Percentiles rank a stretch among this genome's conserved stretches.
Conservation (phyloP, 2,888 invertebrate species). For the Cistogaster globosa region DNA sequence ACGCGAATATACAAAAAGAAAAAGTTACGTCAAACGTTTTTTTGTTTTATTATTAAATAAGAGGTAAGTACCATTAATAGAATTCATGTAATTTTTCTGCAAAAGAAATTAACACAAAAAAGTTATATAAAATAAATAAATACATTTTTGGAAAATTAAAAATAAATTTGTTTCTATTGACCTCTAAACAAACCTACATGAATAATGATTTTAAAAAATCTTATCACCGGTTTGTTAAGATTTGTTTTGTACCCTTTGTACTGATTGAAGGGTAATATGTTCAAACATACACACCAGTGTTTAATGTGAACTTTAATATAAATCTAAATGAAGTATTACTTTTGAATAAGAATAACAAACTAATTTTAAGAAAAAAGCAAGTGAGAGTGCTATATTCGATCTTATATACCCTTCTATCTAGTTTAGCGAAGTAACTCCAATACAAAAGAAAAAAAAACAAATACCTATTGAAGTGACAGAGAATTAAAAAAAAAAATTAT, state of each 20-base stretch:
- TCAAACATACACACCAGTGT: background rate
- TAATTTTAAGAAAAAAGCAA: too few relatives aligned
- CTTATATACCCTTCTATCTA: too few relatives aligned
- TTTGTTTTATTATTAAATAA: constrained; percentile 59
- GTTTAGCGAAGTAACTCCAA: too few relatives aligned
- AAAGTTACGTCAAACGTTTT: constrained; percentile 64
- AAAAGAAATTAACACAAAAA: background rate
- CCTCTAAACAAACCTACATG: background rate
- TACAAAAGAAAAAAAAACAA: too few relatives aligned
- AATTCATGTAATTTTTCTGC: background rate
- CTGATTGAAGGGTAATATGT: background rate
- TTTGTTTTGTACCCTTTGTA: background rate
- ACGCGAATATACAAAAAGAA: constrained; percentile 13
- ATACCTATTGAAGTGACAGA: too few relatives aligned
- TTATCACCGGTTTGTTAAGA: constrained; percentile 31
- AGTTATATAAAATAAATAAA: background rate
- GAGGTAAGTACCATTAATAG: constrained; percentile 41
- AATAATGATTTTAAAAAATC: background rate
- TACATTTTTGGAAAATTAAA: constrained; percentile 2
- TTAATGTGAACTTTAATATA: background rate
- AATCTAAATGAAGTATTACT: too few relatives aligned
- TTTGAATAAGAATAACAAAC: too few relatives aligned
- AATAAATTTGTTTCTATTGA: constrained; percentile 11
- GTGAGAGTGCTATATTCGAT: too few relatives aligned
- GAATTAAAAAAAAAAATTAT: too few relatives aligned